Evolutionary conservation across 2,797 vertebrate species (phyloP), one percentile per base, ranked within the genome.

Genomic region (Cirrhinus mrigala): DNA sequence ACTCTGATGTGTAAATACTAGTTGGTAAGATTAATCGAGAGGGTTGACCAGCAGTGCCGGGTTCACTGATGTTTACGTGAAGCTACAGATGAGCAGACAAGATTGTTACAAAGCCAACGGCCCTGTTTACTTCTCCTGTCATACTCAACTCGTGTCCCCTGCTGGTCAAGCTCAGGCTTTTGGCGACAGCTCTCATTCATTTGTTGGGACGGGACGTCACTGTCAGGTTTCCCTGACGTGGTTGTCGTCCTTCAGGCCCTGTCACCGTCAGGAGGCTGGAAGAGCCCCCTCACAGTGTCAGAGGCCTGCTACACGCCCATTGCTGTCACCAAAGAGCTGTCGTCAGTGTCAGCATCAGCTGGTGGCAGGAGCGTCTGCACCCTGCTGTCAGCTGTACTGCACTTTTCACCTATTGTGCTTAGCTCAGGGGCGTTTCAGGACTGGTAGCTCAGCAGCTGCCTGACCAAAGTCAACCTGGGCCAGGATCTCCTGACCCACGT

Each of bases 281-380:
- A 98, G 94, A 22, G 87, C 94, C 92, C 94, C 96, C 0, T 90
- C 90, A 91, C 98, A 99, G 90, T 96, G 97, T 98, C 98, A 99
- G 91, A 96, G 94, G 91, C 93, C 91, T 16, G 94, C 91, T 0
- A 89, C 85, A 83, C 95, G 94, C 75, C 93, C 92, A 44, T 88
- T 84, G 24, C 89, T 90, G 68, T 94, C 92, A 9, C 94, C 94
- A 75, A 98, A 90, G 94, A 98, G 94, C 93, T 96, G 96, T 81
- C 98, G 96, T 90, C 98, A 99, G 91, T 99, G 97, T 94, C 98
- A 99, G 93, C 97, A 98, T 96, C 98, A 99, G 94, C 95, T 97
- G 88, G 92, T 90, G 27, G 93, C 85, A 20, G 95, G 92, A 81
- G 94, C 92, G 88, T 89, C 92, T 79, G 84, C 84, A 90, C 90